phyloP scores from a whole-genome alignment of 2,888 invertebrate genomes.

The Magallana nippona region DNA sequence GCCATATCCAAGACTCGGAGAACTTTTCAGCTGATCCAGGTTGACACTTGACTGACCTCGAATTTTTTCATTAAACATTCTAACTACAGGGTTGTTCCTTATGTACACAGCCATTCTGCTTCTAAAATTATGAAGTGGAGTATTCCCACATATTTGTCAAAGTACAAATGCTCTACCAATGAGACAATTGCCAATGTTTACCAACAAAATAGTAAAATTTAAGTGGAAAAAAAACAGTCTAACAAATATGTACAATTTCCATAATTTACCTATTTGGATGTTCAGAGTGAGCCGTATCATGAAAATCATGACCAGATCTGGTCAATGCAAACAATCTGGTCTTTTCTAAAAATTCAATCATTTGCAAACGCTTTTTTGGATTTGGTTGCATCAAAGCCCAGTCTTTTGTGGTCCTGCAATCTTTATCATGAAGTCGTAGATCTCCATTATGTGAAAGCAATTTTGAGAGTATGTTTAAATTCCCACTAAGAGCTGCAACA shows the following conservation, averaged over 20 bases:
- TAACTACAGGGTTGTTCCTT: slow-evolving; percentile 47
- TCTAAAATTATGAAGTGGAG: neutral
- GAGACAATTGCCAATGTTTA: no score
- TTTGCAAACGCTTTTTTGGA: slow-evolving; percentile 68
- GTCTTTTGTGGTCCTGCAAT: slow-evolving; percentile 76
- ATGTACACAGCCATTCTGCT: neutral
- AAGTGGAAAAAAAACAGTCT: neutral
- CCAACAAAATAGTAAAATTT: no score
- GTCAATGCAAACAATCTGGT: slow-evolving; percentile 74
- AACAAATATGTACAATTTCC: neutral
- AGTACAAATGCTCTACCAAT: no score
- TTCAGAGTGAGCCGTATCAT: neutral
- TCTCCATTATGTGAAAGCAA: slow-evolving; percentile 80
- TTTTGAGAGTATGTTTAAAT: slow-evolving; percentile 74
- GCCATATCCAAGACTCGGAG: slow-evolving; percentile 73
- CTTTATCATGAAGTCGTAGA: slow-evolving; percentile 79
- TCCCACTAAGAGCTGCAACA: slow-evolving; percentile 78
- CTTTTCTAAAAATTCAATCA: slow-evolving; percentile 76
- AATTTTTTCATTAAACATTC: slow-evolving; percentile 45
- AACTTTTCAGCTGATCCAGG: slow-evolving; percentile 52
- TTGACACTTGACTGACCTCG: slow-evolving; percentile 43
- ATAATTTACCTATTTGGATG: neutral
- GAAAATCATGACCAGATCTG: slow-evolving; percentile 62
- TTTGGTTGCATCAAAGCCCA: slow-evolving; percentile 73
- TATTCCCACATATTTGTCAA: no score